Evolutionary conservation across 2,797 vertebrate genomes (phyloP).

Genomic region (Diceros bicornis): DNA sequence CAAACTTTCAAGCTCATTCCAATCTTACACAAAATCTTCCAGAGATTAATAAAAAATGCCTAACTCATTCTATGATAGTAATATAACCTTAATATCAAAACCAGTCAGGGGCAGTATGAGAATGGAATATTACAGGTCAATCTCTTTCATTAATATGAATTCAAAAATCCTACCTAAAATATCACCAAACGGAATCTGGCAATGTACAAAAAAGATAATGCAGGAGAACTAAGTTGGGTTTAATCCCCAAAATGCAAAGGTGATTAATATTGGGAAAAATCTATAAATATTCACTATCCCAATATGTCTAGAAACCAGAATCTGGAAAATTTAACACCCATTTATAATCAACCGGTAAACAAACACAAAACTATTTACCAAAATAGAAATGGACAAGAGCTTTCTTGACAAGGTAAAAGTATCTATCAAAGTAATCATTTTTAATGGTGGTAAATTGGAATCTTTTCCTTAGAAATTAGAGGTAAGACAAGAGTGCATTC

Average conservation of each 20-base stretch:
- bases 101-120: neutral
- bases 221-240: neutral
- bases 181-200: neutral
- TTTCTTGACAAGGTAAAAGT: neutral
- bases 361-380: conserved; percentile 14
- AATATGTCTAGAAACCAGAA: neutral
- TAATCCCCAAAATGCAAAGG: neutral
- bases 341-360: neutral
- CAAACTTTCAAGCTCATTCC: neutral
- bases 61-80: neutral
- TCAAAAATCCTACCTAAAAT: neutral
- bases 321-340: neutral
- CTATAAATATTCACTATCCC: neutral
- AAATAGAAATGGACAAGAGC: neutral
- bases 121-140: neutral
- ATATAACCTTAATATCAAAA: neutral
- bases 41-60: neutral
- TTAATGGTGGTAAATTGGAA: neutral
- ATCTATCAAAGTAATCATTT: neutral
- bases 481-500: neutral
- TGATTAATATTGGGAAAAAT: neutral
- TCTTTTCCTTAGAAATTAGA: neutral
- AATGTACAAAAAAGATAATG: neutral
- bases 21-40: neutral
- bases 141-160: neutral